Base-by-base conservation (phyloP, 2,888 invertebrate genomes). In the Mesorhabditis belari region DNA sequence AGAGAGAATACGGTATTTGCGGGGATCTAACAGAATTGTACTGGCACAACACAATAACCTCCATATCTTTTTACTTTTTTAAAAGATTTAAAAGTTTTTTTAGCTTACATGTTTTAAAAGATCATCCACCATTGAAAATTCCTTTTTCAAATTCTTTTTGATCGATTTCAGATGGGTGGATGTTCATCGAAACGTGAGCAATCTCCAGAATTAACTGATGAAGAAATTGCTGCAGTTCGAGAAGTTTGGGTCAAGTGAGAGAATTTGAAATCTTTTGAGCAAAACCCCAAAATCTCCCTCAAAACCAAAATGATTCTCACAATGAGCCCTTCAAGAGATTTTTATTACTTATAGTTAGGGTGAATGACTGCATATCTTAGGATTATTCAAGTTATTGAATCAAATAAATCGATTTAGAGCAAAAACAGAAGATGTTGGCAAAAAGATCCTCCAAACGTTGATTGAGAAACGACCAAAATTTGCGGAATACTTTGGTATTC, bases 401-500 rank as follows among this genome's bases (percentile, higher is more conserved):
- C n/a, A n/a, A n/a, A n/a, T n/a, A n/a, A n/a, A n/a, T n/a, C n/a
- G n/a, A n/a, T n/a, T 60, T 56, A 76, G 76, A n/a, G 76, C 76
- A 1, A 75, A 75, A 62, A 73, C 68, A 57, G 67, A 74, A 54
- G 68, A 70, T 49, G 70, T 76, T 23, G 76, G 76, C 25, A 71
- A 73, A 65, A 75, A 75, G 35, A 76, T 76, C 52, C 69, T 76
- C 17, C 67, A 69, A 51, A 71, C 75, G 6, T 56, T 76, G 53
- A 75, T 76, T 52, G 73, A 74, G 44, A 72, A 73, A 55, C 67
- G 76, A 26, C 76, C 76, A 17, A 75, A 75, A 54, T 76, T 76
- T 57, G 76, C 76, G n/a, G 76, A 75, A 53, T 76, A 75, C 57
- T 76, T 75, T 57, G 76, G 76, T 23, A 76, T 76, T 53, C 67